Base-by-base conservation (phyloP, 2,113 vertebrate species). In the human region DNA sequence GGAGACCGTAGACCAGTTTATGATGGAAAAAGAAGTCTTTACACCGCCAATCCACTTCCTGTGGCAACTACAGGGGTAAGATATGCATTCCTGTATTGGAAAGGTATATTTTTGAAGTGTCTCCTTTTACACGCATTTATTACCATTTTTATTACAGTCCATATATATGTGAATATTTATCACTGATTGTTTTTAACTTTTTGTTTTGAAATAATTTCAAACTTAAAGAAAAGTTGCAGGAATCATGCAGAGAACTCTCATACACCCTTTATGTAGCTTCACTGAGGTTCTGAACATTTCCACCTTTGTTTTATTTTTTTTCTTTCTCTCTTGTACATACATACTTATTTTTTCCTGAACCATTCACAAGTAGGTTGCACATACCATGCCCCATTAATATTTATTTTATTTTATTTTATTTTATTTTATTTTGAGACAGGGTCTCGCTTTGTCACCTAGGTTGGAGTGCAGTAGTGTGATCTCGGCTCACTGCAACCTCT, bases 21-120 rank as follows among this genome's bases (percentile, higher is more conserved):
- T 96, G 99, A 99, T 99, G 99, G 99, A 94, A 99, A 99, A 98
- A 99, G 98, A 98, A 99, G 99, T 98, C 99, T 99, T 93, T 99
- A 99, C 98, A 99, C 99, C 73, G 99, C 99, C 70, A 99, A 99
- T 94, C 99, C 99, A 6, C 99, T 99, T 97, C 99, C 99, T 97
- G 99, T 99, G 98, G 99, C 99, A 93, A 99, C 99, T 81, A 98
- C 99, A 89, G 99, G 99, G 99, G 99, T 99, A 99, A 99, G 99
- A 94, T 10, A 32, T 45, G 10, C 48, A 22, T 90, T 85, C 40
- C 59, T 90, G 93, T 92, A 80, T 90, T 76, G n/a, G 23, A 76
- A 94, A 96, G 52, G 32, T 95, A 1, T 85, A 23, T 17, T 93
- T 97, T 93, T 93, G 30, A 23, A 78, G 2, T 90, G 22, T 92